Evolutionary conservation across 2,888 invertebrate species (phyloP), one percentile per base, ranked within the genome.

Genomic region (Euzetes globulus): DNA sequence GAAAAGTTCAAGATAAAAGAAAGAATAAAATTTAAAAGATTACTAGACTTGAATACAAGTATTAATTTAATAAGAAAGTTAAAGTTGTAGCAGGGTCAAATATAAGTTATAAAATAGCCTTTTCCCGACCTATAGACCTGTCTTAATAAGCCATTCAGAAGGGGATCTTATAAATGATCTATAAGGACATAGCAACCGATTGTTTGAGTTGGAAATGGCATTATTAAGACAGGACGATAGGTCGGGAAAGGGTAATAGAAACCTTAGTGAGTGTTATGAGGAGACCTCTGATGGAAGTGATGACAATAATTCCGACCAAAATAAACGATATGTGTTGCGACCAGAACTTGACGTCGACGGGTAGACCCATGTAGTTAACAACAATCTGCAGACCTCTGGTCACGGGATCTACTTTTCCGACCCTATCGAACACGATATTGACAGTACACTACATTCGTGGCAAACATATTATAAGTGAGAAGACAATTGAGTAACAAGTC

Each of bases 321-420:
- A 94, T 88, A 84, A 99, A 99, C 0, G 98, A 98, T 68, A 99
- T 91, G 82, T 99, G 96, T 81, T 99, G 99, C 1, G 96, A 97
- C 98, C 99, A 99, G 84, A 98, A 99, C 22, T 90, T 89, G n/a
- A 98, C 91, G 84, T 85, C 85, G 79, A 99, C 92, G 81, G 92
- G 88, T 80, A 96, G 89, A 19, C 97, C 97, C 81, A 98, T 89
- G 90, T 95, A 97, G 81, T 94, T 91, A 0, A 99, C 94, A 5
- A 94, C 92, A 76, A 99, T 93, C 85, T 98, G 97, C 74, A 99
- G 89, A 0, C 95, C 95, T 78, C 92, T 86, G 0, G 99, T 98
- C 1, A 99, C 96, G 0, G 98, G 97, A 84, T 99, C 99, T 80
- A 96, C 95, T 82, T 94, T 95, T 0, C 98, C 99, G 0, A 99